Evolutionary conservation across 2,113 vertebrate genomes (phyloP).

Genomic region (Prinia subflava): DNA sequence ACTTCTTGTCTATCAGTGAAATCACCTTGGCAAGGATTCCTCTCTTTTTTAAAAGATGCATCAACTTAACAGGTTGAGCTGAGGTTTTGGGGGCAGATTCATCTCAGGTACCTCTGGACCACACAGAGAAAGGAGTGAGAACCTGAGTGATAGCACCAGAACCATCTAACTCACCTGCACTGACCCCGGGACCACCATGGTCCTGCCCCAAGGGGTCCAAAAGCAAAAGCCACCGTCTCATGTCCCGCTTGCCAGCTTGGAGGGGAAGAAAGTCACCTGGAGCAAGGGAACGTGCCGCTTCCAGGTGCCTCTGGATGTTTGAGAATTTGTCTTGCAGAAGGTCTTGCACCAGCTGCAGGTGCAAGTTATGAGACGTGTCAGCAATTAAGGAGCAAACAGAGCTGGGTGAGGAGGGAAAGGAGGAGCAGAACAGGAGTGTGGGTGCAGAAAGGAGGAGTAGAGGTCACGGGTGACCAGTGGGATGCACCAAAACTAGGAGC

Average conservation of each 20-base stretch:
- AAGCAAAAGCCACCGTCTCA: background rate
- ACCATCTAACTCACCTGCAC: background rate
- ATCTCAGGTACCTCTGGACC: background rate
- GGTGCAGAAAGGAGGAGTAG: rapidly evolving
- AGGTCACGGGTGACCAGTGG: background rate
- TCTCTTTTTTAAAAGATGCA: background rate
- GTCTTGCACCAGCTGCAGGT: background rate
- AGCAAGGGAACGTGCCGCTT: background rate
- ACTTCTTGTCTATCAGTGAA: background rate
- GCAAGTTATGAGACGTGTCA: background rate
- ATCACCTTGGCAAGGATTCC: background rate
- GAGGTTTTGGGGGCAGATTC: background rate
- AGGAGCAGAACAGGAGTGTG: rapidly evolving
- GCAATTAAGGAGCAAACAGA: background rate
- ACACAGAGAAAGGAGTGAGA: background rate
- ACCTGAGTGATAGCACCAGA: background rate
- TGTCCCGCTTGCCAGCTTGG: background rate
- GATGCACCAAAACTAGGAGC: background rate
- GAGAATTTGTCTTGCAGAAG: background rate
- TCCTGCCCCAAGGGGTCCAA: background rate
- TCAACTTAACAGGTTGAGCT: rapidly evolving
- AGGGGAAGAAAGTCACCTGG: background rate
- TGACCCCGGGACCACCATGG: background rate
- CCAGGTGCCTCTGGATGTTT: background rate
- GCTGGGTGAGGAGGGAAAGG: background rate